A percentile compares a stretch with the other conserved stretches of the same genome.
Conservation (phyloP, 2,888 invertebrate genomes). For the Scotopteryx bipunctaria region DNA sequence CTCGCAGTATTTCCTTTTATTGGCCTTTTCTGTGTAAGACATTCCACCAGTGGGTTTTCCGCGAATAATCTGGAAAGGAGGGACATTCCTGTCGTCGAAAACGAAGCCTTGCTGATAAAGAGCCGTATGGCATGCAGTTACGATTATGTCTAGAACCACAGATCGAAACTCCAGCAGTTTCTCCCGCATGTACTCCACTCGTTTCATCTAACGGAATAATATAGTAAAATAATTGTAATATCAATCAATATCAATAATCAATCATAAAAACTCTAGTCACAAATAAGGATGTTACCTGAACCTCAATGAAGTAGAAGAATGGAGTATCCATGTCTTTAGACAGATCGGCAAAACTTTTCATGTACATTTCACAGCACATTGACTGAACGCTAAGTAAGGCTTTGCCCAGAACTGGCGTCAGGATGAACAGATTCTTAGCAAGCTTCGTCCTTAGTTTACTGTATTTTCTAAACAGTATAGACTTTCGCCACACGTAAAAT, state of each 20-base stretch:
- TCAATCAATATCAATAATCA: background rate
- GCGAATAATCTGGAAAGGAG: slow-evolving; percentile 75
- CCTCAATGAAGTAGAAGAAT: slow-evolving; percentile 88
- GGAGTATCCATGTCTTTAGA: slow-evolving; percentile 73
- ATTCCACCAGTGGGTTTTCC: slow-evolving; percentile 87
- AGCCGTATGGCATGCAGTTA: slow-evolving; percentile 88
- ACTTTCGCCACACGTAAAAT: slow-evolving; percentile 91
- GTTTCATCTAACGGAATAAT: slow-evolving; percentile 69
- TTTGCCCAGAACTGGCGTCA: slow-evolving; percentile 87
- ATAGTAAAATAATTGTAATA: background rate
- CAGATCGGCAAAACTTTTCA: slow-evolving; percentile 85
- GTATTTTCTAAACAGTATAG: slow-evolving; percentile 87
- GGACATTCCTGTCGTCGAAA: slow-evolving; percentile 86
- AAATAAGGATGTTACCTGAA: slow-evolving; percentile 76
- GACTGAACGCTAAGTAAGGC: slow-evolving; percentile 88
- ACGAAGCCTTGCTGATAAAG: slow-evolving; percentile 90
- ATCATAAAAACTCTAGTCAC: background rate
- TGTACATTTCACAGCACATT: slow-evolving; percentile 86
- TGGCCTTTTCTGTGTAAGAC: slow-evolving; percentile 94
- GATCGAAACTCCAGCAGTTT: slow-evolving; percentile 63
- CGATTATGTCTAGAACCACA: slow-evolving; percentile 71
- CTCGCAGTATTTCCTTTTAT: slow-evolving; percentile 91
- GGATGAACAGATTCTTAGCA: slow-evolving; percentile 87
- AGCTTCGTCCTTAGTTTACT: slow-evolving; percentile 83
- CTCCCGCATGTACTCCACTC: slow-evolving; percentile 62